A percentile compares a stretch with the other conserved stretches of the same genome.
These are phyloP conservation scores for Sterrhoptilus dennistouni DNA, from an alignment of 2,113 vertebrate species.

Conservation along the genomic window DNA sequence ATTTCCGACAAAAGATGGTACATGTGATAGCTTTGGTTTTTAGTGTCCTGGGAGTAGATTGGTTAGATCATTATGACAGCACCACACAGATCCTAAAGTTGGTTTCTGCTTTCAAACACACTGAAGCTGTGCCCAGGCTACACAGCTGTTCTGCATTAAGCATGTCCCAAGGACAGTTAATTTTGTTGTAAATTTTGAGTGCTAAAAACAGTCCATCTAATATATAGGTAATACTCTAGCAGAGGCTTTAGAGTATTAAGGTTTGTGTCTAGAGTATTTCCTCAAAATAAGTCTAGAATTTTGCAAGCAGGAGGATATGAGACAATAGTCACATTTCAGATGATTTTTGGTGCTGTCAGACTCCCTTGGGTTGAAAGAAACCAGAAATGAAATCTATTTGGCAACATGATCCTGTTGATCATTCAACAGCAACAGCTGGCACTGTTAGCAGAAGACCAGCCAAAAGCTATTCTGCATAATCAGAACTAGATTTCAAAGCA, in stretches of 20 bases:
- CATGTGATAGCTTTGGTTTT: neutral
- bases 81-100: neutral
- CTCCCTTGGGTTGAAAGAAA: neutral
- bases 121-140: neutral
- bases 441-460: constrained; percentile 22
- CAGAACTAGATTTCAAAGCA: constrained; percentile 48
- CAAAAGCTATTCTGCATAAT: constrained; percentile 50
- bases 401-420: neutral
- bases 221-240: neutral
- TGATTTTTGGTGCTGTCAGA: neutral
- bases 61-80: neutral
- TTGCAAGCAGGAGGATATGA: neutral
- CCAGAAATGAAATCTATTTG: constrained; percentile 13
- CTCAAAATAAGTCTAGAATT: neutral
- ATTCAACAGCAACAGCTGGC: constrained; percentile 46
- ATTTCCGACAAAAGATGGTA: neutral
- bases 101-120: neutral
- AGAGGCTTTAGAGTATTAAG: neutral
- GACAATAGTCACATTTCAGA: neutral
- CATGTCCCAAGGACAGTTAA: neutral
- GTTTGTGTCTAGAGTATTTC: neutral
- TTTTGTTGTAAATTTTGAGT: neutral
- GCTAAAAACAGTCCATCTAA: neutral
- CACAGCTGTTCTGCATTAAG: neutral
- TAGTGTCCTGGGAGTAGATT: neutral